A percentile compares a stretch with the other conserved stretches of the same genome.
phyloP scores from a whole-genome alignment of 2,113 vertebrate genomes.

The Fukomys damarensis region DNA sequence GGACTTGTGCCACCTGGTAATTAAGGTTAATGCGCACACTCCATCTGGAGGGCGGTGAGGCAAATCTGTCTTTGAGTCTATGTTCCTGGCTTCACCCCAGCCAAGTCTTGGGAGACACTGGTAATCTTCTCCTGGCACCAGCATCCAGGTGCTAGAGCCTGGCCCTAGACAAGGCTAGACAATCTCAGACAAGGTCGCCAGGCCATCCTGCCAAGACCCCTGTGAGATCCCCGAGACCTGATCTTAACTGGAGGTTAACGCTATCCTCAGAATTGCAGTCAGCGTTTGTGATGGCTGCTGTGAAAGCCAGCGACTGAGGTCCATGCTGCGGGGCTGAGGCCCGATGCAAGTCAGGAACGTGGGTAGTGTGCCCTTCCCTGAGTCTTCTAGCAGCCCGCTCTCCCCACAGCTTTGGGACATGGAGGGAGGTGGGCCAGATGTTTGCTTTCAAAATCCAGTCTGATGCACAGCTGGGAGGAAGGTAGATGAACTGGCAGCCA shows the following conservation, averaged over 20 bases:
- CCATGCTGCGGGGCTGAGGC: accelerated
- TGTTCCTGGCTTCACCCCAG: background rate
- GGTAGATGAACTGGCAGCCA: background rate
- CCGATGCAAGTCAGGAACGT: background rate
- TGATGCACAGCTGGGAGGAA: background rate
- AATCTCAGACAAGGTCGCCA: background rate
- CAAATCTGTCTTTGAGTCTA: background rate
- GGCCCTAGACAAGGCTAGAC: too few species aligned
- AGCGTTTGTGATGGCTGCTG: background rate
- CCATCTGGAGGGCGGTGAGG: constrained; percentile 13
- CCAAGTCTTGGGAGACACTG: background rate
- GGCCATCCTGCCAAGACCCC: background rate
- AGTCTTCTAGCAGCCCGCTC: background rate
- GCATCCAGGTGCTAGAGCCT: background rate
- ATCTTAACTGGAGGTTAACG: too few species aligned
- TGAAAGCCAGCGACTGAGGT: background rate
- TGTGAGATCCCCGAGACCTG: accelerated
- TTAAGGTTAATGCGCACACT: constrained; percentile 19
- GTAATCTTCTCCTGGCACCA: background rate
- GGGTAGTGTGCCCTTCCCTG: background rate
- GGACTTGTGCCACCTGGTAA: background rate
- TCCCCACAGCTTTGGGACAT: background rate
- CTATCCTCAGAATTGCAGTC: background rate
- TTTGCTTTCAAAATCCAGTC: background rate
- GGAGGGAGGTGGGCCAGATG: background rate